A percentile compares a stretch with the other conserved stretches of the same genome.
These are phyloP conservation scores for Gibbula magus DNA, from an alignment of 2,888 invertebrate species.

Conservation along the genomic window DNA sequence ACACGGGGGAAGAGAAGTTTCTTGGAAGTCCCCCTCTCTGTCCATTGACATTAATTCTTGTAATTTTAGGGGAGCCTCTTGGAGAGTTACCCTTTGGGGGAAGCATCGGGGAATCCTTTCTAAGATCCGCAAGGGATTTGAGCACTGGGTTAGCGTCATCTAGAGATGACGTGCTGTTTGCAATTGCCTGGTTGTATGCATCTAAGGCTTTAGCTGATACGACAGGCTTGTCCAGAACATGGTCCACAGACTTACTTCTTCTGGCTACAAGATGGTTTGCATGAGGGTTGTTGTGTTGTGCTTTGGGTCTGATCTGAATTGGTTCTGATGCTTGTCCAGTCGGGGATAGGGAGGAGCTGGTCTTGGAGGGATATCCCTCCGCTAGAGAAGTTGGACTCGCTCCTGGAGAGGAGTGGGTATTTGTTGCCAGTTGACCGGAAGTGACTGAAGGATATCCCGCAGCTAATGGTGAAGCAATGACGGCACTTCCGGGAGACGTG, in stretches of 20 bases:
- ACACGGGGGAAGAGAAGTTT: neutral
- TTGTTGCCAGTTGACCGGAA: too few species aligned
- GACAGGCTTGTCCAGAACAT: neutral
- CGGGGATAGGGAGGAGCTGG: neutral
- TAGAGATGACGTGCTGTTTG: neutral
- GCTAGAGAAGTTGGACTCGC: too few species aligned
- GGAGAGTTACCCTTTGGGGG: neutral
- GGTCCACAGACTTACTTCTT: neutral
- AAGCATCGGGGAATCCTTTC: neutral
- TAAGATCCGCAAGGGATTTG: neutral
- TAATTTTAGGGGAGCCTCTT: neutral
- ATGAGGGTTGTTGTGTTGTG: neutral
- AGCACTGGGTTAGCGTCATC: neutral
- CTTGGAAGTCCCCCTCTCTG: neutral
- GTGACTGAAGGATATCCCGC: too few species aligned
- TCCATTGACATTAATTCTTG: neutral
- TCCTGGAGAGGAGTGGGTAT: too few species aligned
- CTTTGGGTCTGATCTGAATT: neutral
- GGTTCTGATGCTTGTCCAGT: neutral
- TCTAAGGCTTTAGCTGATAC: neutral
- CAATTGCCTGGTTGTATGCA: neutral
- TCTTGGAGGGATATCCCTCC: too few species aligned
- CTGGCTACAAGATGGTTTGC: neutral
- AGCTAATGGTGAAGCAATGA: too few species aligned
- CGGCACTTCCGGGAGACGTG: too few species aligned